A percentile compares a stretch with the other conserved stretches of the same genome.
phyloP scores from a whole-genome alignment of 1,140 invertebrate genomes.

The Atta cephalotes region DNA sequence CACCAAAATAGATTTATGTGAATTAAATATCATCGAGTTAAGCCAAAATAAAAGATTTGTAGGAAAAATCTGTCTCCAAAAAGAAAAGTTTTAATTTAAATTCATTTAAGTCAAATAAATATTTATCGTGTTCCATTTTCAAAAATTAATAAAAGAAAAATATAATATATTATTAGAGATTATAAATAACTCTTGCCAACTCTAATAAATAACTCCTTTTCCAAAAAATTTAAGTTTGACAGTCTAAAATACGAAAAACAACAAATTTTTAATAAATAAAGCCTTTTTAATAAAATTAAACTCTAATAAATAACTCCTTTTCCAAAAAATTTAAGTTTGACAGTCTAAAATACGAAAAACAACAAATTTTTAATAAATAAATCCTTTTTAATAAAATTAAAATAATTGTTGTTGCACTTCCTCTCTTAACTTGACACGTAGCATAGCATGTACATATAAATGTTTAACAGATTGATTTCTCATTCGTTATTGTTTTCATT shows the following conservation, averaged over 20 bases:
- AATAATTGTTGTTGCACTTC: background rate
- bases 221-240: background rate
- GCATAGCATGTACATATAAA: background rate
- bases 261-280: background rate
- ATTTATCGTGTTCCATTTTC: background rate
- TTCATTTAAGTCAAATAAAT: background rate
- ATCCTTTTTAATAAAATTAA: background rate
- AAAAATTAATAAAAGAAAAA: background rate
- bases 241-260: background rate
- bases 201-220: background rate
- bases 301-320: background rate
- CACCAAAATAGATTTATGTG: slow-evolving; percentile 15
- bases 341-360: background rate
- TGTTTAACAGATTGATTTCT: background rate
- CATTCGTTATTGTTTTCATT: background rate
- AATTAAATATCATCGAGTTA: slow-evolving; percentile 3
- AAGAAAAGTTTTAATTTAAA: background rate
- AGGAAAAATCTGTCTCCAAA: background rate
- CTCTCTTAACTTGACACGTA: background rate
- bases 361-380: background rate
- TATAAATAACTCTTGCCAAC: background rate
- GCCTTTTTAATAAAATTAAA: background rate
- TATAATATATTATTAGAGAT: too few species aligned
- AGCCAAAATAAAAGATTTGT: background rate
- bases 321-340: background rate